Base-by-base conservation (phyloP, 1,140 invertebrate species). In the Bombus huntii region DNA sequence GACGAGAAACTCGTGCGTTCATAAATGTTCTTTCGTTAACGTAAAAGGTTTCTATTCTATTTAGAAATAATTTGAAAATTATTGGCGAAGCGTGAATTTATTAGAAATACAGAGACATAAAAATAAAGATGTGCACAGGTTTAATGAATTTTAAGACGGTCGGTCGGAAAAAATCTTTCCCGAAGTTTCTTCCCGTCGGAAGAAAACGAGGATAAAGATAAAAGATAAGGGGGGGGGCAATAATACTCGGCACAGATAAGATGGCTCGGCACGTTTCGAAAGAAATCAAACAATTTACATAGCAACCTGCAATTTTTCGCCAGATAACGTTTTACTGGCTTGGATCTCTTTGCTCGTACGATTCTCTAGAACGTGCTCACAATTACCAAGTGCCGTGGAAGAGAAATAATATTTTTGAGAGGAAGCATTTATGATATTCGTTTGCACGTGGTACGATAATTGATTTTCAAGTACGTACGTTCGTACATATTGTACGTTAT, bases 251-350 rank as follows among this genome's bases (percentile, higher is more conserved):
- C 57, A 3, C 10, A 85, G 83, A 85, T 85, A 85, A 85, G 83
- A 80, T 82, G 71, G 13, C 39, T 22, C 73, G 76, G 42, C 68
- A 53, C 31, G 68, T 80, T 85, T 85, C 76, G 39, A 85, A 80
- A 85, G 76, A 80, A 80, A 85, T 80, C 83, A 85, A 80, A 85
- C 83, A 85, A 85, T 80, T 85, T 85, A 85, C 83, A 80, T 85
- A 73, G 83, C 34, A 79, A 73, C 76, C 53, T 62, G 77, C 66
- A 80, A 80, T 85, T 85, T 85, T 80, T 72, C 44, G 62, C 44
- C 18, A 71, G 83, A 85, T 85, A 85, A 85, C 76, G 76, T 37
- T 79, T 47, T 62, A 84, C 75, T 25, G 70, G 34, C 44, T 39
- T 57, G 0, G 34, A 44, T 31, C 34, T 68, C 28, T 68, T 57